phyloP scores from a whole-genome alignment of 2,113 vertebrate genomes.

The Eulacestoma nigropectus region DNA sequence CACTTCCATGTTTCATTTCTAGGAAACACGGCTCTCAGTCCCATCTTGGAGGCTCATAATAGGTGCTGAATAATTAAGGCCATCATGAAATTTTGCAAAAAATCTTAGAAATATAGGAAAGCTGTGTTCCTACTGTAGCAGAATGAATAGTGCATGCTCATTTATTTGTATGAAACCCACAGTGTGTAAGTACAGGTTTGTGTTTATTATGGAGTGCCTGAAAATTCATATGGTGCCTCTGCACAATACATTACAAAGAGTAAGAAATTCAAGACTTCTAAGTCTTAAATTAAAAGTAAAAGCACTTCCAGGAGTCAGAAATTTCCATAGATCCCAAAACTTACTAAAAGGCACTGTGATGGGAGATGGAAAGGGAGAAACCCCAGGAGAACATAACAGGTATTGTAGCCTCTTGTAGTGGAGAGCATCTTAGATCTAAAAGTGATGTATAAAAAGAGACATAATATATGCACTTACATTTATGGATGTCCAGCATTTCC shows the following conservation, averaged over 20 bases:
- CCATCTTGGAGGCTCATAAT: neutral
- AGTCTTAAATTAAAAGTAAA: neutral
- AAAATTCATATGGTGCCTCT: neutral
- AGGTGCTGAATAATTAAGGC: constrained; percentile 43
- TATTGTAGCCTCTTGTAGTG: neutral
- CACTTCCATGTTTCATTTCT: constrained; percentile 4
- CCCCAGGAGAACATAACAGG: neutral
- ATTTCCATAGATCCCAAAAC: neutral
- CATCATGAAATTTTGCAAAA: neutral
- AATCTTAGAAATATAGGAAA: neutral
- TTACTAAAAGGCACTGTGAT: neutral
- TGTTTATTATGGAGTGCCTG: neutral
- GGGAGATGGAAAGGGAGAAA: neutral
- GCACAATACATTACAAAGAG: neutral
- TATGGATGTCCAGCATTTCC: neutral
- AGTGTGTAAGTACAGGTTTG: neutral
- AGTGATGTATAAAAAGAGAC: neutral
- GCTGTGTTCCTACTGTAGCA: neutral
- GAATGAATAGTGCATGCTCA: neutral
- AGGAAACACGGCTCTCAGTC: neutral
- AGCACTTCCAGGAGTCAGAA: neutral
- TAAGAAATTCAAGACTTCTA: neutral
- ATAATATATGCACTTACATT: neutral
- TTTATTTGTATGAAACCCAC: neutral
- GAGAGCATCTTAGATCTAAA: neutral